Conservation (phyloP, 2,113 vertebrate genomes). For the Aspiorhynchus laticeps region DNA sequence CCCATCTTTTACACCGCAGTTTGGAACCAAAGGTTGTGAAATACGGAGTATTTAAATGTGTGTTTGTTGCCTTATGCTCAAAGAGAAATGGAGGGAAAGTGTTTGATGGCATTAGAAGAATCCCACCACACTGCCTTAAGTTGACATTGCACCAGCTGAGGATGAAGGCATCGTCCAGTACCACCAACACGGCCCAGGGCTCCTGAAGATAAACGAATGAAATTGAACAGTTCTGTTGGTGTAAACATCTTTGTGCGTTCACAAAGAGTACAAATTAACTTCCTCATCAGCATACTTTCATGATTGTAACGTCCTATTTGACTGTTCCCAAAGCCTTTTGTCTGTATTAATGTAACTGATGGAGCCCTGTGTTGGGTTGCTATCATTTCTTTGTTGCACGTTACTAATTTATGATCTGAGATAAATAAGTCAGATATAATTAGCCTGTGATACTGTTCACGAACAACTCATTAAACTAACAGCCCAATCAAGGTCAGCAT, state of each 20-base stretch:
- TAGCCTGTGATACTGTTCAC: constrained; percentile 21
- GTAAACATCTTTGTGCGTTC: neutral
- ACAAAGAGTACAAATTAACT: neutral
- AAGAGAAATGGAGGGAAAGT: constrained; percentile 1
- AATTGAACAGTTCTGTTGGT: neutral
- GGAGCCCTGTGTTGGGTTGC: constrained; percentile 38
- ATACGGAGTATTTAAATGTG: constrained; percentile 47
- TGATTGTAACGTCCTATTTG: constrained; percentile 18
- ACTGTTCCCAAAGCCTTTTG: constrained; percentile 5
- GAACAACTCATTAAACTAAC: constrained; percentile 19
- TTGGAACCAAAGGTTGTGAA: constrained; percentile 58
- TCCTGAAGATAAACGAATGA: neutral
- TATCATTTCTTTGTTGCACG: neutral
- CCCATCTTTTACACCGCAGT: constrained; percentile 45
- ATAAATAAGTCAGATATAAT: constrained; percentile 21
- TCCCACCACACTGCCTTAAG: constrained; percentile 59
- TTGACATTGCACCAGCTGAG: constrained; percentile 55
- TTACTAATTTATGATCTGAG: constrained; percentile 19
- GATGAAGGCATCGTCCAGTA: constrained; percentile 11
- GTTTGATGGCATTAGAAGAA: constrained; percentile 32
- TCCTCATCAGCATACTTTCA: constrained; percentile 1
- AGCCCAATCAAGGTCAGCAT: constrained; percentile 13
- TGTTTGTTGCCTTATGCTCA: constrained; percentile 55
- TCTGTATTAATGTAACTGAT: neutral
- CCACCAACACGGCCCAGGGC: constrained; percentile 27